Conservation (phyloP, 2,888 invertebrate species). For the Homarus gammarus region DNA sequence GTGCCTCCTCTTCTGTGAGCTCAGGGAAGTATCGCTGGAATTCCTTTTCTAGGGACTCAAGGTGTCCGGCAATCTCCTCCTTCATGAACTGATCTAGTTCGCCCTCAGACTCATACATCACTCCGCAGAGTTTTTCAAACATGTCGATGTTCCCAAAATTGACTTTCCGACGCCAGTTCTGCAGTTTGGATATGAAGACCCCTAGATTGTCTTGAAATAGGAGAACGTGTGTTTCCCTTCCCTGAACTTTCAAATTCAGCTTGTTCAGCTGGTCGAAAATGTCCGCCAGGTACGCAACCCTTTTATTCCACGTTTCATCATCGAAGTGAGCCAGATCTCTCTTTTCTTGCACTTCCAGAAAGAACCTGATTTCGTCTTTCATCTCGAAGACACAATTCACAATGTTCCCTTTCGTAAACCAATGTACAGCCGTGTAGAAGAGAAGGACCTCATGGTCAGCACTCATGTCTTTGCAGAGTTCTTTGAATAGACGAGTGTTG, state of each 20-base stretch:
- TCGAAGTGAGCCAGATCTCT: slow-evolving; percentile 31
- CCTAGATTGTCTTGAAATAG: slow-evolving; percentile 14
- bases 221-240: slow-evolving; percentile 34
- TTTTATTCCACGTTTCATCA: slow-evolving; percentile 45
- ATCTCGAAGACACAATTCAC: not conserved
- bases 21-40: slow-evolving; percentile 36
- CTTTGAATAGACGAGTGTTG: not conserved
- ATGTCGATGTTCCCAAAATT: slow-evolving; percentile 10
- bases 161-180: slow-evolving; percentile 25
- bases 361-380: slow-evolving; percentile 9
- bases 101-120: not conserved
- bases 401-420: not conserved
- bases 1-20: slow-evolving; percentile 19
- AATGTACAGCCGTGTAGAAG: not conserved
- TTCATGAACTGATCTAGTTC: slow-evolving; percentile 40
- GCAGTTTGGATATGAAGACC: slow-evolving; percentile 10
- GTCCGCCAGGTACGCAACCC: slow-evolving; percentile 25
- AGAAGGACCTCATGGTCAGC: slow-evolving; percentile 9
- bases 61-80: slow-evolving; percentile 39
- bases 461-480: slow-evolving; percentile 11
- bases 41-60: slow-evolving; percentile 36
- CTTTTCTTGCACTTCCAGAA: not conserved
- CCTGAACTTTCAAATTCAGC: slow-evolving; percentile 22
- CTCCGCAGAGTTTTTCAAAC: slow-evolving; percentile 22
- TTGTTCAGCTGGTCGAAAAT: slow-evolving; percentile 21